Evolutionary conservation across 2,797 vertebrate species (phyloP).

Genomic region (Sebastes elongatus): DNA sequence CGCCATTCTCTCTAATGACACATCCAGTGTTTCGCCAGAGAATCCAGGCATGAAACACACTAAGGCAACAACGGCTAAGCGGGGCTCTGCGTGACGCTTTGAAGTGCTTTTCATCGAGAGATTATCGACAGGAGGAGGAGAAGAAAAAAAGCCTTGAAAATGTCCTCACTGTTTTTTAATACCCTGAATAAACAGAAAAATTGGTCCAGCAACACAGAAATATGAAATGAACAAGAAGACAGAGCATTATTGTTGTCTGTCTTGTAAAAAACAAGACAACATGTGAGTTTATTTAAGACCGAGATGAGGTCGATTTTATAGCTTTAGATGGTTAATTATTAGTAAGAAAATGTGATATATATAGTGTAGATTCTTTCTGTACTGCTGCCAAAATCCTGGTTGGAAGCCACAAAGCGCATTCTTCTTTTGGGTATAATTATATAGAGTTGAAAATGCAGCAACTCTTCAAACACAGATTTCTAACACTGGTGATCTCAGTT

Average conservation of each 20-base stretch:
- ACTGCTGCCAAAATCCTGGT: not conserved
- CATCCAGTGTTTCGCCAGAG: conserved; percentile 41
- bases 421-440: not conserved
- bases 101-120: conserved; percentile 68
- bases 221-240: conserved; percentile 22
- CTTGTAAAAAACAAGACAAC: not conserved
- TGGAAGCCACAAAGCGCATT: not conserved
- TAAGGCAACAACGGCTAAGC: conserved; percentile 53
- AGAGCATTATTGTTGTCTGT: not conserved
- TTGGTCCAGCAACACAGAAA: conserved; percentile 8
- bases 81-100: conserved; percentile 55
- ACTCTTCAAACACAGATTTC: not conserved
- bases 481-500: not conserved
- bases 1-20: conserved; percentile 53
- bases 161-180: conserved; percentile 24
- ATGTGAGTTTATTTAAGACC: conserved; percentile 15
- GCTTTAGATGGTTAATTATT: not conserved
- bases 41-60: conserved; percentile 56
- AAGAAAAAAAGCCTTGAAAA: conserved; percentile 24
- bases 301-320: not conserved
- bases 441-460: not conserved
- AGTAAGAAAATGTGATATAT: not conserved
- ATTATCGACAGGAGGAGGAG: conserved; percentile 48
- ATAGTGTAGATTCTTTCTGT: not conserved
- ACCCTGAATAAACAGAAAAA: conserved; percentile 16